Conservation (phyloP, 2,113 vertebrate genomes). For the Calypte anna region DNA sequence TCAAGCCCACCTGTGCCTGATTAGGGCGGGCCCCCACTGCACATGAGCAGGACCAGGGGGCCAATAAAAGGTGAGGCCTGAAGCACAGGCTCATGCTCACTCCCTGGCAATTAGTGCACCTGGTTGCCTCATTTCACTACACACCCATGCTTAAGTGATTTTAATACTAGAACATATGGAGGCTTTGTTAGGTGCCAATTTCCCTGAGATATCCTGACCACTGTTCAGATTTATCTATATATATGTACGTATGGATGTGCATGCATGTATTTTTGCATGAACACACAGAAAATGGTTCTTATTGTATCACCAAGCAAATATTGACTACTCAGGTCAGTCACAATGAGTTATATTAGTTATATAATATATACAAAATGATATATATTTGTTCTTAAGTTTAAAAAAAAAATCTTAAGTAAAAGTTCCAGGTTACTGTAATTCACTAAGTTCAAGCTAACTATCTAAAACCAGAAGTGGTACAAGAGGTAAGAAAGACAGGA, state of each 20-base stretch:
- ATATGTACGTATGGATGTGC: neutral
- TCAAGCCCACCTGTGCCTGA: too few relatives aligned
- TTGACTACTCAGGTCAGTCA: neutral
- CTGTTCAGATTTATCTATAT: neutral
- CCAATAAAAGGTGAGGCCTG: too few relatives aligned
- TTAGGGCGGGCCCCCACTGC: too few relatives aligned
- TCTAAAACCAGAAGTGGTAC: neutral
- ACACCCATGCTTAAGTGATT: neutral
- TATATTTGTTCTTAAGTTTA: neutral
- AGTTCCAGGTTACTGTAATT: neutral
- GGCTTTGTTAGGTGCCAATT: neutral
- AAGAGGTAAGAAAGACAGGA: neutral
- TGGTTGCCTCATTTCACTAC: too few relatives aligned
- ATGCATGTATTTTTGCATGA: fast-evolving
- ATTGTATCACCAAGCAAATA: neutral
- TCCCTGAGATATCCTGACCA: neutral
- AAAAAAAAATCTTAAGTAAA: neutral
- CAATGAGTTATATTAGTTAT: neutral
- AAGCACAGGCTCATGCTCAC: too few relatives aligned
- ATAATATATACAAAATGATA: neutral
- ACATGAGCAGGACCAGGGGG: too few relatives aligned
- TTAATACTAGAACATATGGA: neutral
- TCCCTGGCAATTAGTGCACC: too few relatives aligned
- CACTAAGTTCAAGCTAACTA: neutral
- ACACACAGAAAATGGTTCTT: neutral